Evolutionary conservation across 2,113 vertebrate species (phyloP).

Genomic region (Colius striatus): DNA sequence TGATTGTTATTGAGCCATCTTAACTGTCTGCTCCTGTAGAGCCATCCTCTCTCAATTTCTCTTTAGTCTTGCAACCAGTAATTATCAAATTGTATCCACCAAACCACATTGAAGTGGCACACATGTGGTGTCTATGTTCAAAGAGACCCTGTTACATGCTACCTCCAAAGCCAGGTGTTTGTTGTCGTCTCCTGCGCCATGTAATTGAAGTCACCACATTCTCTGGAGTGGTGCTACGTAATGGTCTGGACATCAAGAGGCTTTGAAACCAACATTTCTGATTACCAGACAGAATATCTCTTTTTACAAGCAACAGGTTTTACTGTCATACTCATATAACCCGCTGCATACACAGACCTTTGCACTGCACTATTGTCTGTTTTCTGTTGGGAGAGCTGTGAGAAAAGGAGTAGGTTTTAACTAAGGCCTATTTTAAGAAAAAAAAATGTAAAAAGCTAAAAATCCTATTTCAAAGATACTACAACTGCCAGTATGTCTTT

Average conservation of each 20-base stretch:
- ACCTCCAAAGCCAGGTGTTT: background rate
- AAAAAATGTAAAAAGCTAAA: background rate
- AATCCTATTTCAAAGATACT: background rate
- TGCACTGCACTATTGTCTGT: background rate
- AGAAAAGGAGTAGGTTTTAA: background rate
- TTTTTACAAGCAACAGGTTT: background rate
- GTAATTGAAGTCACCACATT: fast-evolving
- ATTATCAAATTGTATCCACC: background rate
- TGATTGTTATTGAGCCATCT: fast-evolving
- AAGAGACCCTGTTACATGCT: background rate
- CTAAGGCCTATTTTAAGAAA: background rate
- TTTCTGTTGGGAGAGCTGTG: background rate
- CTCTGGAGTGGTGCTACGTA: background rate
- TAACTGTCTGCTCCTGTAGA: background rate
- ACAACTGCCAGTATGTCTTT: background rate
- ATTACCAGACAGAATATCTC: fast-evolving
- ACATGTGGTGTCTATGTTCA: fast-evolving
- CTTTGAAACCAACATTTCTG: background rate
- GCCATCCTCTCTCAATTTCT: background rate
- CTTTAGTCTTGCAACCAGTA: background rate
- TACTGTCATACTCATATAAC: background rate
- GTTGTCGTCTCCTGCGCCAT: background rate
- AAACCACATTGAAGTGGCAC: background rate
- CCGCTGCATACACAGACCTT: background rate
- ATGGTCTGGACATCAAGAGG: background rate